Conservation (phyloP, 2,113 vertebrate genomes). For the Chelonoidis abingdonii region DNA sequence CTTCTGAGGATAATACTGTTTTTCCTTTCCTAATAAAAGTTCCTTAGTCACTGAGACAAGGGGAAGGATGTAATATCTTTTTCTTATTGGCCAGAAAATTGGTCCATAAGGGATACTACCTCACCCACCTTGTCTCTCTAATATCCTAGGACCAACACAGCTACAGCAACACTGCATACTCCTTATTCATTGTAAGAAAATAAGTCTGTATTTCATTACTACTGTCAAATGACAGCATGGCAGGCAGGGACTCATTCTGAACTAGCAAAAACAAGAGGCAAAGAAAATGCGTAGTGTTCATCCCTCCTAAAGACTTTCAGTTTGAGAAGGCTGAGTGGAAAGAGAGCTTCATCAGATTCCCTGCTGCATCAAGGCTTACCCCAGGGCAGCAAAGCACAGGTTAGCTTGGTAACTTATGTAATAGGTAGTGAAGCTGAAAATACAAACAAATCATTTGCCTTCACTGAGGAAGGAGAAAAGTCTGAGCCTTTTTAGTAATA, state of each 20-base stretch:
- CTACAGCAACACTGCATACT: background rate
- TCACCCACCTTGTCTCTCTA: too few species aligned
- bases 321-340: constrained; percentile 54
- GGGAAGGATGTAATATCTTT: too few species aligned
- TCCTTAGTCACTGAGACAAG: too few species aligned
- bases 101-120: too few species aligned
- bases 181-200: constrained; percentile 1
- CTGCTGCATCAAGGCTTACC: constrained; percentile 32
- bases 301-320: constrained; percentile 28
- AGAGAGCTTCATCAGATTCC: constrained; percentile 15
- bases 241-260: constrained; percentile 37
- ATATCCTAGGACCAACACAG: background rate
- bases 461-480: background rate
- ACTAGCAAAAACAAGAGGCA: background rate
- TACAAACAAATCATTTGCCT: constrained; percentile 22
- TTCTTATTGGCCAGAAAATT: background rate
- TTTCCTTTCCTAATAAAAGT: too few species aligned
- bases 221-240: background rate
- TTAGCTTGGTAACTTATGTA: background rate
- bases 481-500: background rate
- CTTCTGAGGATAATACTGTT: too few species aligned
- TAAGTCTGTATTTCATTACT: background rate
- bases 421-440: background rate
- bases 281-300: constrained; percentile 62
- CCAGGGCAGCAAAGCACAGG: constrained; percentile 31